Base-by-base conservation (phyloP, 2,888 invertebrate genomes). In the Digitonthophagus gazella region DNA sequence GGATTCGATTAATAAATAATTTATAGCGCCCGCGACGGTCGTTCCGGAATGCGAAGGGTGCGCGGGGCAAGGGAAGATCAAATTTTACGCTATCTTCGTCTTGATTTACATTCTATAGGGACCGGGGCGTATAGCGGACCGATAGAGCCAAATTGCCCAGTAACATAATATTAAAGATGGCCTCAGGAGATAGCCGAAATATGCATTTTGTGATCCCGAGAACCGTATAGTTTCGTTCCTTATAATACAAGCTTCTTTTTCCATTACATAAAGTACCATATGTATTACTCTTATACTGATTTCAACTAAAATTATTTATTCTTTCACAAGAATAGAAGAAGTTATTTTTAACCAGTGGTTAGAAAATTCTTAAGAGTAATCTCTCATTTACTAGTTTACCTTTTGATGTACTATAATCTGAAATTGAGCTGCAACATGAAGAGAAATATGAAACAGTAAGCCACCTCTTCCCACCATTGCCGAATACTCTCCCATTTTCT, bases 141-240 rank as follows among this genome's bases (percentile, higher is more conserved):
- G 61, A 61, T 61, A 61, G 61, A 61, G 61, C 16, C 61, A 61
- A 61, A 61, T 61, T 61, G 61, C 61, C 61, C 18, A 61, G 61
- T 61, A 61, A 61, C 61, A 61, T 61, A 61, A 61, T 61, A 61
- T 61, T 61, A 61, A n/a, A 61, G 61, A 61, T 61, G 61, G 19
- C 20, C 61, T 20, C 19, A 14, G 19, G 18, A 61, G 61, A 61
- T 61, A 61, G 61, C 61, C 19, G 61, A 61, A 61, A 61, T 61
- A 61, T 61, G 61, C 61, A 61, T 61, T 61, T 61, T 61, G 61
- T 20, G 61, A 61, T 61, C 61, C 16, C 61, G 28, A 11, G 28
- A 8, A 44, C 28, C 28, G 28, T 44, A 44, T 44, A 44, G 28
- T 11, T 11, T 44, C 28, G 28, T 44, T 44, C 28, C 28, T 44